Conservation (phyloP, 2,797 vertebrate species). For the Scyliorhinus canicula region DNA sequence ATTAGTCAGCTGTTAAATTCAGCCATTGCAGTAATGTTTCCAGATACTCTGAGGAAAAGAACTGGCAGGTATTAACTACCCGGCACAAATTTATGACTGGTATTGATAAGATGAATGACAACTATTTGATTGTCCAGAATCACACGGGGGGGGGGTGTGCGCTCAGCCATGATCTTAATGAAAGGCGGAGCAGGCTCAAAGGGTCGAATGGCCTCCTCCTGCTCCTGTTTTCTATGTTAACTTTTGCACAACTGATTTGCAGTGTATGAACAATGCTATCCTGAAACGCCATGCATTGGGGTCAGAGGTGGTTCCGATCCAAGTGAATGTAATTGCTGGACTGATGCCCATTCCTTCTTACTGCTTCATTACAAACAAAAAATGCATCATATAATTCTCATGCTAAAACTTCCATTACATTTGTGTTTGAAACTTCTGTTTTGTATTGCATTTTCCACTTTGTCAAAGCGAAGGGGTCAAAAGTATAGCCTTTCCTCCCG, state of each 20-base stretch:
- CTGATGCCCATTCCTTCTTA: neutral
- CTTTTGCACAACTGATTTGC: neutral
- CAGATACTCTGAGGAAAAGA: neutral
- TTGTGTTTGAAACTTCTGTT: neutral
- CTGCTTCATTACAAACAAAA: neutral
- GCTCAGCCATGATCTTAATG: too few species aligned
- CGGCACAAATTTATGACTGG: neutral
- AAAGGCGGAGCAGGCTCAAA: too few species aligned
- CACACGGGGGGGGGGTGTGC: too few species aligned
- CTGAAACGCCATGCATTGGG: neutral
- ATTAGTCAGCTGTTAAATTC: neutral
- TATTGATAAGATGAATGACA: neutral
- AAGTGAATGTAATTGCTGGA: neutral
- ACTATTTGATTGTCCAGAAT: neutral
- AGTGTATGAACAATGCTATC: neutral
- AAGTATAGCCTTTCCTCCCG: neutral
- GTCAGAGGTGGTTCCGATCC: neutral
- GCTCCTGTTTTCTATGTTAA: too few species aligned
- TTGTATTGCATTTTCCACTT: neutral
- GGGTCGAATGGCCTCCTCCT: too few species aligned
- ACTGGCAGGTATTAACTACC: neutral
- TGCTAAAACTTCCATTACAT: neutral
- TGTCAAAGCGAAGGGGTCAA: neutral
- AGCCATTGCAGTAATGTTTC: neutral
- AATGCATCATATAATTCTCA: neutral